A percentile compares a stretch with the other conserved stretches of the same genome.
These are phyloP conservation scores for Scaptomyza pallida DNA, from an alignment of 1,140 invertebrate genomes.

Conservation along the genomic window DNA sequence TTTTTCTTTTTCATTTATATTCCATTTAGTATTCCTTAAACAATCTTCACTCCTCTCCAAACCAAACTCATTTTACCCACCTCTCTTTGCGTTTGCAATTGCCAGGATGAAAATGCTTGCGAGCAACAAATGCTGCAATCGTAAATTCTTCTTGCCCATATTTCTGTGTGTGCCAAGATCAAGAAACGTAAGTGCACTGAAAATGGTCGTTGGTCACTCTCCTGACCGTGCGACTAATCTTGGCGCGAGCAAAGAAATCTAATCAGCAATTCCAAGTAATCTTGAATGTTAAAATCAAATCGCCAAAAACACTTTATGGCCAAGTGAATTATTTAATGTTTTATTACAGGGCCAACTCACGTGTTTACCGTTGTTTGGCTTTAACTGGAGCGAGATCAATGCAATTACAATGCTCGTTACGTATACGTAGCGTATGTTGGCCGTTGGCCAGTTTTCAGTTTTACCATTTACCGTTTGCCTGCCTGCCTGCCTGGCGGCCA, in stretches of 20 bases:
- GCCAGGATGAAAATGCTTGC: constrained; percentile 15
- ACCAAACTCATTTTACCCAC: constrained; percentile 1
- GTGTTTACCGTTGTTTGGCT: constrained; percentile 18
- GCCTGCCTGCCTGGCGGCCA: too few relatives aligned
- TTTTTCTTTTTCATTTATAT: background rate
- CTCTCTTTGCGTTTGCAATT: constrained; percentile 1
- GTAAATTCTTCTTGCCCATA: constrained; percentile 23
- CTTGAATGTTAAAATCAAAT: constrained; percentile 50
- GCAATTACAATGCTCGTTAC: constrained; percentile 32
- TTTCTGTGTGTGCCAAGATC: constrained; percentile 35
- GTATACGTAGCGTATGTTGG: constrained; percentile 29
- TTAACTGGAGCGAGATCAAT: background rate
- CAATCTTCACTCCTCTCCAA: background rate
- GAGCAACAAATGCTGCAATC: constrained; percentile 19
- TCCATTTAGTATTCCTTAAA: background rate
- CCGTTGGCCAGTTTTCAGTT: background rate
- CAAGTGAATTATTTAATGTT: constrained; percentile 42
- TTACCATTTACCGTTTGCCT: too few relatives aligned
- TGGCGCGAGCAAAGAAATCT: constrained; percentile 47
- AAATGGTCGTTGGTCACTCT: constrained; percentile 14
- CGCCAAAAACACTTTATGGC: constrained; percentile 24
- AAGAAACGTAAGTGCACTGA: constrained; percentile 51
- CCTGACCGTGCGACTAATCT: constrained; percentile 29
- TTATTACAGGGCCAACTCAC: constrained; percentile 37
- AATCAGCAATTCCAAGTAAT: constrained; percentile 61